A percentile compares a stretch with the other conserved stretches of the same genome.
phyloP scores from a whole-genome alignment of 2,888 invertebrate genomes.

The Andrena hattorfiana region DNA sequence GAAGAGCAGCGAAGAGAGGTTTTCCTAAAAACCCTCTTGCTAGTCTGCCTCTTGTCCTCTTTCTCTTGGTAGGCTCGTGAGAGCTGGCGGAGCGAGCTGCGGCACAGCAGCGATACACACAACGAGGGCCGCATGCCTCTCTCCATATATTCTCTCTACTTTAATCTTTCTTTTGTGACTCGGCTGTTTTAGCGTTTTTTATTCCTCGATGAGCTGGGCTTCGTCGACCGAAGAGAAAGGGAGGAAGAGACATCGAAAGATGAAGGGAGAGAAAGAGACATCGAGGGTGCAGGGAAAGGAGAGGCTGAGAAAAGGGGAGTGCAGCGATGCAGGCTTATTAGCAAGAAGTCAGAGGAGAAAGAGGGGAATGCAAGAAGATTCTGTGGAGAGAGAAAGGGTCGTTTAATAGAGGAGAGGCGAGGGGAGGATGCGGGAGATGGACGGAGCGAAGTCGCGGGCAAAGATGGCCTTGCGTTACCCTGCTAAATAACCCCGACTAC shows the following conservation, averaged over 20 bases:
- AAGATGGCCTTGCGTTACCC: conserved; percentile 72
- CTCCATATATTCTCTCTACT: conserved; percentile 77
- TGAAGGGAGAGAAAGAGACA: conserved; percentile 32
- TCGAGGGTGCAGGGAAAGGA: conserved; percentile 36
- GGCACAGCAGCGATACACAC: conserved; percentile 50
- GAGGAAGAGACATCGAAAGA: conserved; percentile 7
- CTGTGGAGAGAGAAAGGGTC: conserved; percentile 35
- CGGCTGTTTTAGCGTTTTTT: conserved; percentile 83
- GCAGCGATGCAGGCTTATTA: conserved; percentile 69
- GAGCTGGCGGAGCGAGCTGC: conserved; percentile 34
- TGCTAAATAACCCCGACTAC: conserved; percentile 66
- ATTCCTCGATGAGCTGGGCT: conserved; percentile 76
- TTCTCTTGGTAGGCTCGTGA: conserved; percentile 34
- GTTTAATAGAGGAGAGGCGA: conserved; percentile 46
- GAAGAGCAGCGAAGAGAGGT: conserved; percentile 13
- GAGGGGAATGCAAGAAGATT: conserved; percentile 51
- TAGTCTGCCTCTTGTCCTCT: conserved; percentile 35
- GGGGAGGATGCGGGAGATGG: conserved; percentile 21
- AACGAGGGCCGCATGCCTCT: conserved; percentile 72
- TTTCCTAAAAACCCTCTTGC: conserved; percentile 37
- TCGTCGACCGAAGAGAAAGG: conserved; percentile 44
- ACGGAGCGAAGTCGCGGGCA: conserved; percentile 59
- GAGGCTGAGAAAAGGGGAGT: conserved; percentile 51
- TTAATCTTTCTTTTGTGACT: conserved; percentile 84
- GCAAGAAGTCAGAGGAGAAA: conserved; percentile 66